A percentile compares a stretch with the other conserved stretches of the same genome.
phyloP scores from a whole-genome alignment of 2,888 invertebrate genomes.

The Limnephilus lunatus region DNA sequence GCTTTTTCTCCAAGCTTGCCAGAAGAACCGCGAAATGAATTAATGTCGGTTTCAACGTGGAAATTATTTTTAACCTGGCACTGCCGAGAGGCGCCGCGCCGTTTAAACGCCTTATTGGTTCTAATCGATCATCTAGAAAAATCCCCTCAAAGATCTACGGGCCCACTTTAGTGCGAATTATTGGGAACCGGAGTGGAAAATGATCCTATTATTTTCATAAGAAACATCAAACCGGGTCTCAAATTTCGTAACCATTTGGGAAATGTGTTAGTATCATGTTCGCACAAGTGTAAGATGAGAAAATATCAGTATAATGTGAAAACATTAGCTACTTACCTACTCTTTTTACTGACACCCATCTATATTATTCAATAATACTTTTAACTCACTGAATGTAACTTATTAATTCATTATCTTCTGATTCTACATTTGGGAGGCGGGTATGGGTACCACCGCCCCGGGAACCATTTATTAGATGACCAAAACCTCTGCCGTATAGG shows the following conservation, averaged over 20 bases:
- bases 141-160: not conserved
- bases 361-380: not conserved
- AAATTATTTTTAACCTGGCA: constrained; percentile 12
- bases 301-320: not conserved
- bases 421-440: too few relatives aligned
- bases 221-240: not conserved
- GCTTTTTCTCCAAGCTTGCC: constrained; percentile 11
- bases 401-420: not conserved
- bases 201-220: not conserved
- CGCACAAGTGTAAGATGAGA: not conserved
- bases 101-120: not conserved
- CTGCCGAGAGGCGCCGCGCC: not conserved
- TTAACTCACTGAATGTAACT: not conserved
- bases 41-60: not conserved
- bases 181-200: not conserved
- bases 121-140: constrained; percentile 2
- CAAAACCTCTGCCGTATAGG: too few relatives aligned
- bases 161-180: not conserved
- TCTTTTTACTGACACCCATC: not conserved
- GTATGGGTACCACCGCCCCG: too few relatives aligned
- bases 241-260: not conserved
- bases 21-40: constrained; percentile 5
- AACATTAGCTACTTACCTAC: not conserved
- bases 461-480: too few relatives aligned
- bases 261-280: not conserved